Conservation (phyloP, 2,888 invertebrate genomes). For the Gortyna flavago region DNA sequence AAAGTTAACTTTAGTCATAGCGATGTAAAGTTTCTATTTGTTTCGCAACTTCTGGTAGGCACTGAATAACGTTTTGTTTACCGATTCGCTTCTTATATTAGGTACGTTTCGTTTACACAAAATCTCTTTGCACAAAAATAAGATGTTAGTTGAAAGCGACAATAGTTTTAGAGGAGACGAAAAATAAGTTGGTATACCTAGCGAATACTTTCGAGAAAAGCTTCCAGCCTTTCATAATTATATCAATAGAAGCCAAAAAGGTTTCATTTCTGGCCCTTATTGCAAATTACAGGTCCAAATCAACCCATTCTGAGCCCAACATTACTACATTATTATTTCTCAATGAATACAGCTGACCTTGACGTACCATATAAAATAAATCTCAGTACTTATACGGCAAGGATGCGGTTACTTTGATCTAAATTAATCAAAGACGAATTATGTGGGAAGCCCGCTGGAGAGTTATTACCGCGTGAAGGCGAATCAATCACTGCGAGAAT, state of each 20-base stretch:
- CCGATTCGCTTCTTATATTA: neutral
- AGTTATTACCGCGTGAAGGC: slow-evolving; percentile 70
- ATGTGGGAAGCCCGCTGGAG: slow-evolving; percentile 72
- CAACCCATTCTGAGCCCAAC: neutral
- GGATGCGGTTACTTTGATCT: slow-evolving; percentile 67
- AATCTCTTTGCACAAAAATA: neutral
- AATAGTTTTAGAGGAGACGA: neutral
- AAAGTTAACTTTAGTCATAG: neutral
- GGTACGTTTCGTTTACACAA: neutral
- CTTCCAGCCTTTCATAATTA: neutral
- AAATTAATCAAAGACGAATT: slow-evolving; percentile 81
- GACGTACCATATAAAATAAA: slow-evolving; percentile 54
- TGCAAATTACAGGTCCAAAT: slow-evolving; percentile 10
- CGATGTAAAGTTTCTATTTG: neutral
- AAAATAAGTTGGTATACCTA: neutral
- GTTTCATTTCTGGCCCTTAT: neutral
- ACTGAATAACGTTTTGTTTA: neutral
- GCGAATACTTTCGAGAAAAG: neutral
- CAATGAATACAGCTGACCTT: slow-evolving; percentile 36
- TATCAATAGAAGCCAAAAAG: neutral
- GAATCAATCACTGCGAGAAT: slow-evolving; percentile 73
- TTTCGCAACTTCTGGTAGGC: neutral
- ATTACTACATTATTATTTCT: slow-evolving; percentile 26
- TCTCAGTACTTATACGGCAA: slow-evolving; percentile 58
- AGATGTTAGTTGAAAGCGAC: neutral